phyloP scores from a whole-genome alignment of 2,888 invertebrate genomes.

The Aphelenchoides bicaudatus region DNA sequence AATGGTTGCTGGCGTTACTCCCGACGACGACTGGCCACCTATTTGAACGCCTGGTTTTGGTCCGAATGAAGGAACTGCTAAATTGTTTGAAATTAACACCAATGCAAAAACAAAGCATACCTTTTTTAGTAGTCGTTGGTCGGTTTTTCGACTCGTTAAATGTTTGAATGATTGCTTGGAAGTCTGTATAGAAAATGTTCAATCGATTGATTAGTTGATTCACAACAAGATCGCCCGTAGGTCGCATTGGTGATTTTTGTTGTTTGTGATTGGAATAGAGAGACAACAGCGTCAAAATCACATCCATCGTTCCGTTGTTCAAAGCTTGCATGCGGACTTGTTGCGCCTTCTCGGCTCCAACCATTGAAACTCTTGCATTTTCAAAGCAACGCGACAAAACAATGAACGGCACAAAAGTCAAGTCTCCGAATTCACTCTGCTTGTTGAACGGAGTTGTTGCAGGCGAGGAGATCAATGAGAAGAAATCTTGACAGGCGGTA shows the following conservation, averaged over 20 bases:
- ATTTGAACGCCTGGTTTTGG: no score
- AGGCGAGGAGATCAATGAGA: no score
- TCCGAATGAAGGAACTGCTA: no score
- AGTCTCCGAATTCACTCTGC: slow-evolving; percentile 59
- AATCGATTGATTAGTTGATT: slow-evolving; percentile 3
- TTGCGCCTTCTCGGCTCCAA: slow-evolving; percentile 73
- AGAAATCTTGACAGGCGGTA: no score
- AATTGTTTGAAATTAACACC: no score
- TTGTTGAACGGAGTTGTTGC: neutral
- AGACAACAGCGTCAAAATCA: slow-evolving; percentile 80
- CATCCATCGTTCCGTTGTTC: slow-evolving; percentile 78
- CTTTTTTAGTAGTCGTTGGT: no score
- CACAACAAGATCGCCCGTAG: slow-evolving; percentile 6
- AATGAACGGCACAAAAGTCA: slow-evolving; percentile 71
- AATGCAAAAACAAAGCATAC: no score
- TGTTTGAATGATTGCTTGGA: neutral
- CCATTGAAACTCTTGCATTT: slow-evolving; percentile 71
- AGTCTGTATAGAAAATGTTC: slow-evolving; percentile 7
- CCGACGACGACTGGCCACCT: no score
- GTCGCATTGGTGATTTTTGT: neutral
- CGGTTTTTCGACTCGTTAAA: no score
- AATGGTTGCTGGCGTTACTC: no score
- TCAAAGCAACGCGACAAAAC: slow-evolving; percentile 68
- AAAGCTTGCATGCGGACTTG: slow-evolving; percentile 75
- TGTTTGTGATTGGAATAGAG: slow-evolving; percentile 72